Evolutionary conservation across 2,113 vertebrate genomes (phyloP).

Genomic region (Lontra canadensis): DNA sequence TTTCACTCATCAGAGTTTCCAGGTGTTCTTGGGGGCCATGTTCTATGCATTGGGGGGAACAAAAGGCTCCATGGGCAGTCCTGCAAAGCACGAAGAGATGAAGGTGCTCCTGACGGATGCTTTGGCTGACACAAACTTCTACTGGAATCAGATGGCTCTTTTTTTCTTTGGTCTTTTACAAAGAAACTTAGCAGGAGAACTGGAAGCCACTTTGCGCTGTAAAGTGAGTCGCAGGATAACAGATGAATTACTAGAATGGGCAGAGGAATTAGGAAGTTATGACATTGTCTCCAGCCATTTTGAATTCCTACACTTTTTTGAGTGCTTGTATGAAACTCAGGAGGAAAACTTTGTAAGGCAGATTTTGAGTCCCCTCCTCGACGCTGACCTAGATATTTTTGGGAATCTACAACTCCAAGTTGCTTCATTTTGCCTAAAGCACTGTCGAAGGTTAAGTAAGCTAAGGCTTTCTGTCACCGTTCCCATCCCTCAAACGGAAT

Average conservation of each 20-base stretch:
- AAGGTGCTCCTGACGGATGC: not conserved
- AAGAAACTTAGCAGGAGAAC: not conserved
- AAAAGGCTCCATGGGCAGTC: fast-evolving
- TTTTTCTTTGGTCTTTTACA: slow-evolving; percentile 55
- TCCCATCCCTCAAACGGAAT: fast-evolving
- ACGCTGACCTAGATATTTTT: not conserved
- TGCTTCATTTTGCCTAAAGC: not conserved
- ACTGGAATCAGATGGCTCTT: not conserved
- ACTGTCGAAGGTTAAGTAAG: not conserved
- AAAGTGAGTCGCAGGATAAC: not conserved
- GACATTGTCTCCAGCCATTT: not conserved
- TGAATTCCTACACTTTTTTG: not conserved
- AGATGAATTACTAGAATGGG: not conserved
- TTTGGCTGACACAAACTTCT: not conserved
- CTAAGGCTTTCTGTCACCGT: not conserved
- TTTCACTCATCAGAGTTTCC: slow-evolving; percentile 72
- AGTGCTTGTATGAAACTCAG: slow-evolving; percentile 34
- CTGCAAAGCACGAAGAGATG: not conserved
- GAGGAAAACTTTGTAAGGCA: not conserved
- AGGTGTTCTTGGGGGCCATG: slow-evolving; percentile 67
- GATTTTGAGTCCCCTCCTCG: not conserved
- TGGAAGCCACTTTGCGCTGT: not conserved
- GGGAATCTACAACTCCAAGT: not conserved
- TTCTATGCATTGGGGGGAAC: not conserved
- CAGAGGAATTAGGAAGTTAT: not conserved